A percentile compares a stretch with the other conserved stretches of the same genome.
phyloP scores from a whole-genome alignment of 2,797 vertebrate genomes.

The Thunnus albacares region DNA sequence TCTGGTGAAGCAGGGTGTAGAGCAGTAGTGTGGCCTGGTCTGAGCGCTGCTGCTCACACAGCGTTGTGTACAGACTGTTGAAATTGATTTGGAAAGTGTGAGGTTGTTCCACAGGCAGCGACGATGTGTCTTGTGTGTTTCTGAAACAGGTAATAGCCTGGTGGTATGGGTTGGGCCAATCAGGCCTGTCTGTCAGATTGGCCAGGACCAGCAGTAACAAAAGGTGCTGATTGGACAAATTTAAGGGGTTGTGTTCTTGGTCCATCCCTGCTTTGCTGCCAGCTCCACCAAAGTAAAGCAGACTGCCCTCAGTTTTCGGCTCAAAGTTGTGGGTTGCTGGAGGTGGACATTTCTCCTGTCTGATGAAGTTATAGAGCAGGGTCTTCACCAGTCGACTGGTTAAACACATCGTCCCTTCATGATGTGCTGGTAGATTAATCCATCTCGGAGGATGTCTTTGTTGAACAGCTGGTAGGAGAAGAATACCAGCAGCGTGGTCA shows the following conservation, averaged over 20 bases:
- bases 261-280: constrained; percentile 86
- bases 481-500: too few species aligned
- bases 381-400: constrained; percentile 98
- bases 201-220: constrained; percentile 93
- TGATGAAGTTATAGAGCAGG: constrained; percentile 97
- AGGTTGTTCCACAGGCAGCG: constrained; percentile 88
- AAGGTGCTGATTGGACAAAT: constrained; percentile 97
- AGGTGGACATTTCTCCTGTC: constrained; percentile 96
- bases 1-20: constrained; percentile 97
- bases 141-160: constrained; percentile 96
- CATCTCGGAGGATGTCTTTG: too few species aligned
- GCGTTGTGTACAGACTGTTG: constrained; percentile 96
- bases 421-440: too few species aligned
- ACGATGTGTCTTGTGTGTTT: constrained; percentile 98
- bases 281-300: constrained; percentile 94
- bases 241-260: constrained; percentile 92
- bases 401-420: constrained; percentile 78
- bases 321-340: constrained; percentile 91
- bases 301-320: constrained; percentile 90
- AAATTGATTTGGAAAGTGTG: constrained; percentile 99
- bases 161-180: constrained; percentile 94
- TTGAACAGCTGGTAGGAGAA: too few species aligned
- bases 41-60: constrained; percentile 95
- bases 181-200: constrained; percentile 93
- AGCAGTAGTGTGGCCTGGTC: constrained; percentile 96